A percentile compares a stretch with the other conserved stretches of the same genome.
Evolutionary conservation across 1,140 invertebrate genomes (phyloP).

Genomic region (Hylaeus anthracinus): DNA sequence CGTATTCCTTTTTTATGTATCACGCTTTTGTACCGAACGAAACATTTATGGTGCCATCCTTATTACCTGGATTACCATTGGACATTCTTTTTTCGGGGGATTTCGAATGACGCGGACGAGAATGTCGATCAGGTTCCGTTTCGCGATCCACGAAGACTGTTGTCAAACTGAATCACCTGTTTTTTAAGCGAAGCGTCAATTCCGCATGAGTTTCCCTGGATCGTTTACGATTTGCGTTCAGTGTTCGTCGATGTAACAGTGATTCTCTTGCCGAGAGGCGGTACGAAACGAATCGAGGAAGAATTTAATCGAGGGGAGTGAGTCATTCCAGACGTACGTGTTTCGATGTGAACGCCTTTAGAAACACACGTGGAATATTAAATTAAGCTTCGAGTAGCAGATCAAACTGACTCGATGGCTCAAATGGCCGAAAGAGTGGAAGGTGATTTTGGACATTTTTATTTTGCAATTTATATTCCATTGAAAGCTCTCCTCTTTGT

Average conservation of each 20-base stretch:
- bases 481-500: no score
- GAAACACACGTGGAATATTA: neutral
- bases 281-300: neutral
- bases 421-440: neutral
- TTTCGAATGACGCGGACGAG: neutral
- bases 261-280: neutral
- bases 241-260: conserved; percentile 1
- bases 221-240: conserved; percentile 11
- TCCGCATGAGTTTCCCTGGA: neutral
- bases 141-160: conserved; percentile 9
- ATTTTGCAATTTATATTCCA: no score
- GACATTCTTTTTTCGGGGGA: conserved; percentile 5
- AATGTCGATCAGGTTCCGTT: neutral
- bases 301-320: neutral
- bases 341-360: conserved; percentile 16
- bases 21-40: conserved; percentile 33
- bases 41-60: conserved; percentile 13
- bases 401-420: neutral
- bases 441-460: no score
- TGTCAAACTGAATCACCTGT: neutral
- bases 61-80: conserved; percentile 16
- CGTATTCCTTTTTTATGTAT: conserved; percentile 50
- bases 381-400: conserved; percentile 12
- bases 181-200: neutral
- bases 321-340: conserved; percentile 37